Conservation (phyloP, 2,888 invertebrate species). For the Pterobdella sp. region DNA sequence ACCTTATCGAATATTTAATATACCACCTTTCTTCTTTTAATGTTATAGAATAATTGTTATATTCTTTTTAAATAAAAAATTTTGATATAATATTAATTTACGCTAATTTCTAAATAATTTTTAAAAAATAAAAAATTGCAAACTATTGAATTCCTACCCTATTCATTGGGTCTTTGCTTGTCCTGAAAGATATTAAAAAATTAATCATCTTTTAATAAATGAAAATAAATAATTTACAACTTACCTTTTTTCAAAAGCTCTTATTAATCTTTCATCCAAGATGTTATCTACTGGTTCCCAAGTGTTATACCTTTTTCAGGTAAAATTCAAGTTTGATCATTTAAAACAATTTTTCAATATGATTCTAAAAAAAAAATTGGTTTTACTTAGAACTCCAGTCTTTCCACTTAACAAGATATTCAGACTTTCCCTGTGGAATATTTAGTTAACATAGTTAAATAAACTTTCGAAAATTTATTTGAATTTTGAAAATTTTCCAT, state of each 20-base stretch:
- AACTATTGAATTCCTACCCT: background rate
- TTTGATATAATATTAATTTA: no score
- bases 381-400: background rate
- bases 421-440: background rate
- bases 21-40: no score
- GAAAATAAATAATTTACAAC: background rate
- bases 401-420: conserved; percentile 5
- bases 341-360: background rate
- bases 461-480: background rate
- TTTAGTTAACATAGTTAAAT: background rate
- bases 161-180: background rate
- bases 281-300: conserved; percentile 8
- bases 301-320: background rate
- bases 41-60: no score
- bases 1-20: no score
- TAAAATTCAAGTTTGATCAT: background rate
- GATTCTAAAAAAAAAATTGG: background rate
- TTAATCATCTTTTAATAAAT: background rate
- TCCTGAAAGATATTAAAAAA: background rate
- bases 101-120: no score
- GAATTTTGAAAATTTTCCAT: background rate
- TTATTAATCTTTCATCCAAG: background rate
- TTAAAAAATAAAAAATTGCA: background rate
- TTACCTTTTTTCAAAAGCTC: background rate
- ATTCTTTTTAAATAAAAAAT: no score